Evolutionary conservation across 2,797 vertebrate species (phyloP).

Genomic region (Borostomias antarcticus): DNA sequence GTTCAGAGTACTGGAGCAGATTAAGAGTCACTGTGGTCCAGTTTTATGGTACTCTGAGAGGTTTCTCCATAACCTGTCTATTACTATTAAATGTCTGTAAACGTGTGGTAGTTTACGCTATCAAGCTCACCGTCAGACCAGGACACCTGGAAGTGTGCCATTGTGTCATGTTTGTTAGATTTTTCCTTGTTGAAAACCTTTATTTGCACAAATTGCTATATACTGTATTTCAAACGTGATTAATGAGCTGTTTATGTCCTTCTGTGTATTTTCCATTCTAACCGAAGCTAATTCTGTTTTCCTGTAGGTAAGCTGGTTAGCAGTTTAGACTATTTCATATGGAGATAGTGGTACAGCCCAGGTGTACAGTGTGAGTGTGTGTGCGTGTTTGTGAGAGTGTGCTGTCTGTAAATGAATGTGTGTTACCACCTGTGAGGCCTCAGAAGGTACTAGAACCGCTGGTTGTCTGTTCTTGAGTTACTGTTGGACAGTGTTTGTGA

Average conservation of each 20-base stretch:
- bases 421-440: no score
- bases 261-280: slow-evolving; percentile 14
- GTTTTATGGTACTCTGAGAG: slow-evolving; percentile 26
- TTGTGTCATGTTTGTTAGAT: slow-evolving; percentile 12
- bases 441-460: no score
- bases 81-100: slow-evolving; percentile 20
- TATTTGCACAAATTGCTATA: slow-evolving; percentile 47
- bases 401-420: neutral
- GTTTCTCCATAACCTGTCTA: slow-evolving; percentile 16
- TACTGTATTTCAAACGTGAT: slow-evolving; percentile 21
- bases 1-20: neutral
- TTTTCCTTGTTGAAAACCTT: slow-evolving; percentile 13
- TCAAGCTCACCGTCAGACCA: slow-evolving; percentile 18
- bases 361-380: slow-evolving; percentile 6
- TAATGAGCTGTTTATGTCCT: slow-evolving; percentile 31
- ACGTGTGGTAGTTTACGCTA: slow-evolving; percentile 14
- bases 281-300: slow-evolving; percentile 20
- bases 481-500: slow-evolving; percentile 34
- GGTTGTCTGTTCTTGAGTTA: slow-evolving; percentile 24
- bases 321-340: slow-evolving; percentile 20
- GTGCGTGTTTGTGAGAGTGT: neutral
- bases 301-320: neutral
- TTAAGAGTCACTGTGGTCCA: slow-evolving; percentile 13
- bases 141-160: slow-evolving; percentile 35
- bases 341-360: slow-evolving; percentile 21